These are phyloP conservation scores for Carettochelys insculpta DNA, from an alignment of 2,113 vertebrate genomes.

Conservation along the genomic window DNA sequence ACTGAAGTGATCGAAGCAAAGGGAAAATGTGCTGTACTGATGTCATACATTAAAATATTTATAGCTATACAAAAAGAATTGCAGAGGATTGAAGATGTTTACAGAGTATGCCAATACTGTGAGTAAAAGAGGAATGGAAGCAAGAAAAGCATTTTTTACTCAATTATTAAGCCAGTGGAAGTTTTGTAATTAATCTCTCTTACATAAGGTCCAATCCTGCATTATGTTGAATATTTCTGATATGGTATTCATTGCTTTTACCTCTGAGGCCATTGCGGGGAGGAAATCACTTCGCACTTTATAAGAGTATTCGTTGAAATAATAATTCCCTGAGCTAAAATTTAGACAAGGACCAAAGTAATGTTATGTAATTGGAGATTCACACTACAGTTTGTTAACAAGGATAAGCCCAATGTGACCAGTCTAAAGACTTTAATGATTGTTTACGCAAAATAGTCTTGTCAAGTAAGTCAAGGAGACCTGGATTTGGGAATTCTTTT, in stretches of 20 bases:
- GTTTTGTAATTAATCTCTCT: conserved; percentile 48
- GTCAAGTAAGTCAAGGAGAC: not conserved
- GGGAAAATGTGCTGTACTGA: conserved; percentile 70
- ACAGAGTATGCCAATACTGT: conserved; percentile 1
- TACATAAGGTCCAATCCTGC: conserved; percentile 12
- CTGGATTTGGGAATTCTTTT: not conserved
- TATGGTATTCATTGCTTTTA: not conserved
- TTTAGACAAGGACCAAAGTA: not conserved
- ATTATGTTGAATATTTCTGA: not conserved
- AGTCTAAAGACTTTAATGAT: not conserved
- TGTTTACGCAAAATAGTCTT: not conserved
- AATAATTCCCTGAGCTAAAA: not conserved
- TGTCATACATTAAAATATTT: conserved; percentile 75
- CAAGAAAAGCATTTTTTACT: conserved; percentile 12
- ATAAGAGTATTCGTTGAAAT: not conserved
- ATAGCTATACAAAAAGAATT: conserved; percentile 65
- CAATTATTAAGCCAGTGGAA: not conserved
- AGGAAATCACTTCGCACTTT: not conserved
- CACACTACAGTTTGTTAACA: not conserved
- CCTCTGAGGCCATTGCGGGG: not conserved
- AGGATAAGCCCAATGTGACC: not conserved
- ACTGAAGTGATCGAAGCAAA: conserved; percentile 73
- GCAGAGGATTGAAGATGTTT: conserved; percentile 60
- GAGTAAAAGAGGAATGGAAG: conserved; percentile 13
- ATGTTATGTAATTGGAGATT: not conserved